Conservation (phyloP, 1,140 invertebrate species). For the Panagrolaimus sp. region DNA sequence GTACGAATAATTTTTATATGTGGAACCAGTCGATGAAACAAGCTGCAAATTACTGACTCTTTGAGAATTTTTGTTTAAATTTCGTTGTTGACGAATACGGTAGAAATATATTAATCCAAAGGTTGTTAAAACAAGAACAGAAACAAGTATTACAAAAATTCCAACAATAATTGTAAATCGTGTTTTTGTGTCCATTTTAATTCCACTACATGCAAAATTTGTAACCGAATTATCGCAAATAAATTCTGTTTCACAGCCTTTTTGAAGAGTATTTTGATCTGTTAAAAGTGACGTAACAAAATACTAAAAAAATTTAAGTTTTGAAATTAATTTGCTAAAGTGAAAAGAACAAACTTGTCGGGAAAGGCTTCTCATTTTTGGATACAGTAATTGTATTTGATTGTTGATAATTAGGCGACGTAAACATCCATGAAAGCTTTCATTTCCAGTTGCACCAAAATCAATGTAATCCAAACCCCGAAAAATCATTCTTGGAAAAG, state of each 20-base stretch:
- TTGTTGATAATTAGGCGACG: not conserved
- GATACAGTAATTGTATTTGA: constrained; percentile 3
- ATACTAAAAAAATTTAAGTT: not conserved
- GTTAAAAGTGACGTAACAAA: not conserved
- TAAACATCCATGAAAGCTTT: not conserved
- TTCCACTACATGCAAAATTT: not conserved
- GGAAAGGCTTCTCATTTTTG: not conserved
- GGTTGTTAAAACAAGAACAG: not conserved
- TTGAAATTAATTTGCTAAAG: no score
- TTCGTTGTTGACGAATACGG: not conserved
- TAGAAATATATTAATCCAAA: not conserved
- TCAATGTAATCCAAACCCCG: not conserved
- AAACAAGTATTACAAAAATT: not conserved
- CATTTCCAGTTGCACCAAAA: not conserved
- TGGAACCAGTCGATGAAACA: not conserved
- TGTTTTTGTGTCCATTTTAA: not conserved
- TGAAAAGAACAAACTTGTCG: not conserved
- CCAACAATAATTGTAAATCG: constrained; percentile 1
- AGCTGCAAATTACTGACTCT: not conserved
- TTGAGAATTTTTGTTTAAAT: not conserved
- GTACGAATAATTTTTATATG: not conserved
- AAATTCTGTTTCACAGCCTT: not conserved
- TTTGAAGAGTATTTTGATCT: not conserved
- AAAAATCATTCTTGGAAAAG: not conserved
- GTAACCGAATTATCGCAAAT: not conserved